Base-by-base conservation (phyloP, 1,140 invertebrate genomes). In the Euura saliciscinereae region DNA sequence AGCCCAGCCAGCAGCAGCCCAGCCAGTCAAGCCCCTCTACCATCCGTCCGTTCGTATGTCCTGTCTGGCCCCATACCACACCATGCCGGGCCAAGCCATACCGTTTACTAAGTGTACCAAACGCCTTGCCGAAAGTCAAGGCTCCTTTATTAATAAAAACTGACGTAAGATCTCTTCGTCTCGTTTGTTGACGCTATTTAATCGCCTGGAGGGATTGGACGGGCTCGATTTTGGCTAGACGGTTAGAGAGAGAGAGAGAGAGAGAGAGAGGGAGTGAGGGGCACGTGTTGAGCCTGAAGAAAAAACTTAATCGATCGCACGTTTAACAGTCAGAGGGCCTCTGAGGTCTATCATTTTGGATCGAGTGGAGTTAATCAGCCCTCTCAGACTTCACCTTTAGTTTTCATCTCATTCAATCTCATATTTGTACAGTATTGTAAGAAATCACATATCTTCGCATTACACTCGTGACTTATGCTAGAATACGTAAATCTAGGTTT, bases 21-120 rank as follows among this genome's bases (percentile, higher is more conserved):
- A 59, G 51, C 51, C 51, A n/a, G 13, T 8, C 51, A 8, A 8
- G 8, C 13, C 51, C 11, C 46, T 59, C 51, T 59, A n/a, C 51
- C 51, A 59, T 59, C 51, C 51, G 51, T 59, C 51, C 51, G 51
- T 59, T 59, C 51, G 51, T 59, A 59, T 59, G 51, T 59, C 51
- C 51, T 59, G 51, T 59, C 51, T 59, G 51, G 51, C 51, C 51
- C 51, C 51, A 59, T 59, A 59, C 51, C 51, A 59, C 51, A 59
- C 51, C 51, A 59, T 59, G 51, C 13, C 51, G 51, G 2, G 51
- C 13, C 51, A 4, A 7, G 46, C n/a, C 46, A 7, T 6, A 59
- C 51, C 0, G 51, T 59, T 59, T 59, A n/a, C 51, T n/a, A n/a
- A 59, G 51, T n/a, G 51, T 59, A 59, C 51, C 13, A 59, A 59